A percentile compares a stretch with the other conserved stretches of the same genome.
These are phyloP conservation scores for Sminthurides aquaticus DNA, from an alignment of 2,888 invertebrate species.

Conservation along the genomic window DNA sequence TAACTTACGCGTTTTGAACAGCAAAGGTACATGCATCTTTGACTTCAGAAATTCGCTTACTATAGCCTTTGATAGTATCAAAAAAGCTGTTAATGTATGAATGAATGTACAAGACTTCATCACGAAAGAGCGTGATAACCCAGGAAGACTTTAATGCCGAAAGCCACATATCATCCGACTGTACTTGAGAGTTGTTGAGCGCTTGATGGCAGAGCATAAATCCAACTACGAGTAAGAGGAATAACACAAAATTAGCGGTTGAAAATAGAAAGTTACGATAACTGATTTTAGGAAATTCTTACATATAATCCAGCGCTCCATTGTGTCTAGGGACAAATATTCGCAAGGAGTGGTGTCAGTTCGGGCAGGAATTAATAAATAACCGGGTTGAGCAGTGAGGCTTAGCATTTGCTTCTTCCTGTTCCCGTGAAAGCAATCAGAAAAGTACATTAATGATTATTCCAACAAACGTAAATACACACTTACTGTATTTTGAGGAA, in stretches of 20 bases:
- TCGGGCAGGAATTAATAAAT: slow-evolving; percentile 84
- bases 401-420: slow-evolving; percentile 82
- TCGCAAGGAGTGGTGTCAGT: slow-evolving; percentile 97
- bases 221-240: slow-evolving; percentile 59
- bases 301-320: slow-evolving; percentile 95
- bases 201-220: slow-evolving; percentile 83
- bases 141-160: slow-evolving; percentile 86
- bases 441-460: not conserved
- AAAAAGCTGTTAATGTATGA: slow-evolving; percentile 86
- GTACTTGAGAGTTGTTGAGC: slow-evolving; percentile 57
- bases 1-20: slow-evolving; percentile 72
- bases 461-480: too few species aligned
- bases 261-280: slow-evolving; percentile 9
- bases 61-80: slow-evolving; percentile 88
- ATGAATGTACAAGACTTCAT: slow-evolving; percentile 94
- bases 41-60: slow-evolving; percentile 86
- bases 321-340: slow-evolving; percentile 84
- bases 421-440: slow-evolving; percentile 30
- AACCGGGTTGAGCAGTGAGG: slow-evolving; percentile 87
- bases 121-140: slow-evolving; percentile 88
- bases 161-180: slow-evolving; percentile 64
- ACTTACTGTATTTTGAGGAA: too few species aligned
- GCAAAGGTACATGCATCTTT: slow-evolving; percentile 90
- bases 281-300: slow-evolving; percentile 44
- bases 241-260: too few species aligned